phyloP scores from a whole-genome alignment of 2,888 invertebrate genomes.

The Drosophila meridiana region DNA sequence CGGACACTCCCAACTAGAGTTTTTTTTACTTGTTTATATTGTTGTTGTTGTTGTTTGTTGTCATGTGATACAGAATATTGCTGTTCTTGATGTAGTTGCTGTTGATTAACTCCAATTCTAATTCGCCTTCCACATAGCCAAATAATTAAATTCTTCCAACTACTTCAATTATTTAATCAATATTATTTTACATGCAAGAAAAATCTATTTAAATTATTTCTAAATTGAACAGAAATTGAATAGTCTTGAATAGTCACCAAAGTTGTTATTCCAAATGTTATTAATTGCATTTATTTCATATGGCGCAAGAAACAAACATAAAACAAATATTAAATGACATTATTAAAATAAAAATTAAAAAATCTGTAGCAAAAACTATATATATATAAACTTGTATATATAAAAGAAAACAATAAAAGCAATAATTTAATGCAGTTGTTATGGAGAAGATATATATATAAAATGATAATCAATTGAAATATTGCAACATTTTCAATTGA shows the following conservation, averaged over 20 bases:
- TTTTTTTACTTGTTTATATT: neutral
- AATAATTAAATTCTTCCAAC: neutral
- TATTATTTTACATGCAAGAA: neutral
- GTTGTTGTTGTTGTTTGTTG: neutral
- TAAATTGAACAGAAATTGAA: neutral
- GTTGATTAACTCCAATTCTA: neutral
- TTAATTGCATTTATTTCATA: conserved; percentile 44
- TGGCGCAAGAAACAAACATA: conserved; percentile 37
- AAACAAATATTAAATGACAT: conserved; percentile 46
- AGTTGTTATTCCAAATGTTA: neutral
- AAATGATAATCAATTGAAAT: neutral
- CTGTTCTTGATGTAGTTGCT: neutral
- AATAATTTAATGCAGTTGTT: conserved; percentile 14
- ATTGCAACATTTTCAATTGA: neutral
- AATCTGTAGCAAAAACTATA: neutral
- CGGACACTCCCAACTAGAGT: no score
- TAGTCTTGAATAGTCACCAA: neutral
- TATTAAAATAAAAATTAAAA: conserved; percentile 29
- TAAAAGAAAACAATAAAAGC: neutral
- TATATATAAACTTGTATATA: neutral
- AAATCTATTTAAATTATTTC: neutral
- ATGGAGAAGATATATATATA: neutral
- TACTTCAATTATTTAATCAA: neutral
- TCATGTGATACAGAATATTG: neutral
- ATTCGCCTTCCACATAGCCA: neutral